These are phyloP conservation scores for Noctuana brunneofusca DNA, from an alignment of 2,888 invertebrate genomes.

Conservation along the genomic window DNA sequence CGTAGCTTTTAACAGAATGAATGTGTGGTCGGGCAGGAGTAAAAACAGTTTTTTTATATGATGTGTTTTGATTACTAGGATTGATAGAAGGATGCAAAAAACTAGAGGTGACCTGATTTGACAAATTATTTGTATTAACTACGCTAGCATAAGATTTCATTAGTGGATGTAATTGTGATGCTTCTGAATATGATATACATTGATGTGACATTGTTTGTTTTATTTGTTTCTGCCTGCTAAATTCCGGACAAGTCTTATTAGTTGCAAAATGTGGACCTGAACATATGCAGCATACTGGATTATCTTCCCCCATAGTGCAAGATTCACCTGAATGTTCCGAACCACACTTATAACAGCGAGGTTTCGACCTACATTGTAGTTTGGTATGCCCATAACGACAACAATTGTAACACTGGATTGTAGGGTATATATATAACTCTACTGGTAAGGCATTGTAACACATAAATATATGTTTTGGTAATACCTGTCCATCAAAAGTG, in stretches of 20 bases:
- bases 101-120: neutral
- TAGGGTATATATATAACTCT: neutral
- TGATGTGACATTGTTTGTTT: neutral
- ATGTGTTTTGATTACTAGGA: neutral
- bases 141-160: neutral
- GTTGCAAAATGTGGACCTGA: neutral
- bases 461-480: neutral
- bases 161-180: neutral
- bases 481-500: neutral
- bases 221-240: neutral
- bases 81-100: neutral
- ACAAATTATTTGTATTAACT: neutral
- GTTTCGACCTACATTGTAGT: neutral
- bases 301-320: neutral
- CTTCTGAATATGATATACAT: conserved; percentile 4
- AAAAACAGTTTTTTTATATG: conserved; percentile 2
- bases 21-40: neutral
- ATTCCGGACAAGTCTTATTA: neutral
- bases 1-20: neutral
- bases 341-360: neutral
- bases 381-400: neutral
- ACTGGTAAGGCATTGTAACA: neutral
- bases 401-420: neutral
- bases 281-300: neutral
- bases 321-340: neutral